These are phyloP conservation scores for Amiota minor DNA, from an alignment of 2,888 invertebrate genomes.

Conservation along the genomic window DNA sequence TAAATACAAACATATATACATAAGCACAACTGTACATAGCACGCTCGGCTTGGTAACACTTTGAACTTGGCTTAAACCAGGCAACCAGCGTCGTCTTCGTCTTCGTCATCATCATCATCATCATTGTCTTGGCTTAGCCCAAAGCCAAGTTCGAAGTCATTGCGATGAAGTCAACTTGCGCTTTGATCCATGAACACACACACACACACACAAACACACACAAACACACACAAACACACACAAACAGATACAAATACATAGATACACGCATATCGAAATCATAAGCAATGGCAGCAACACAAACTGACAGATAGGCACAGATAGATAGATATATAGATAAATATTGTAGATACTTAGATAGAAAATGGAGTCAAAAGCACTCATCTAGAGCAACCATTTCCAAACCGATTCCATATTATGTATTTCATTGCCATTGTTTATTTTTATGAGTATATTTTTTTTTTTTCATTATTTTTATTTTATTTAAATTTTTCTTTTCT, in stretches of 20 bases:
- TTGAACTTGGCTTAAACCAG: slow-evolving; percentile 21
- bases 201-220: neutral
- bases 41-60: slow-evolving; percentile 24
- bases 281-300: neutral
- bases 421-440: no score
- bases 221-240: neutral
- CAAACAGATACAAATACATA: neutral
- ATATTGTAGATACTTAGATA: neutral
- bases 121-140: neutral
- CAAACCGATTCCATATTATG: no score
- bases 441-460: no score
- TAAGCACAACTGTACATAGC: slow-evolving; percentile 5
- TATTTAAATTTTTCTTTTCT: no score
- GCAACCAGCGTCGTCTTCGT: neutral
- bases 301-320: neutral
- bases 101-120: neutral
- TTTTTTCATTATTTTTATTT: no score
- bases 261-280: neutral
- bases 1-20: neutral
- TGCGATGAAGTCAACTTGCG: slow-evolving; percentile 8
- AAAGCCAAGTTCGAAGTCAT: slow-evolving; percentile 16
- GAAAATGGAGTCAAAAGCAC: neutral
- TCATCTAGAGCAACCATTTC: slow-evolving; percentile 17
- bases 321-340: neutral
- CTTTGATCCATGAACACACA: slow-evolving; percentile 21